phyloP scores from a whole-genome alignment of 2,888 invertebrate species.

The Hyposoter didymator region DNA sequence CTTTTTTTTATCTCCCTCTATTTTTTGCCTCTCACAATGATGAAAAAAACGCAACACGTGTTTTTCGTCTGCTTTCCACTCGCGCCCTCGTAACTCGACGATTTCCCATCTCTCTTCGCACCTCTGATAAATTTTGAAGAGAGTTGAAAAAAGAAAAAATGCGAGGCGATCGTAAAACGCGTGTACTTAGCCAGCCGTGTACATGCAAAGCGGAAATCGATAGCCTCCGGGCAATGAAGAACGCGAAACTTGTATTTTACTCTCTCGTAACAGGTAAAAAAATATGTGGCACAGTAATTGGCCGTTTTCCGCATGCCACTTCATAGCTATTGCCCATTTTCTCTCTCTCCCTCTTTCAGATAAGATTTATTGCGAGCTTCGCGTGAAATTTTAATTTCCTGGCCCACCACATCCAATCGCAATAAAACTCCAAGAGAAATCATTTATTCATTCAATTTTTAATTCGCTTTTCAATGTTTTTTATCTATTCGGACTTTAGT shows the following conservation, averaged over 20 bases:
- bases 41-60: neutral
- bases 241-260: conserved; percentile 20
- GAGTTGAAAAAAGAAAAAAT: neutral
- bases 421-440: neutral
- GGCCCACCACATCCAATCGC: conserved; percentile 8
- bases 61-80: conserved; percentile 23
- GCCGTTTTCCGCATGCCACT: conserved; percentile 4
- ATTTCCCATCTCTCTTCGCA: conserved; percentile 32
- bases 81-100: neutral
- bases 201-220: conserved; percentile 65
- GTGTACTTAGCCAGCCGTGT: conserved; percentile 56
- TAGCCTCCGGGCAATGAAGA: conserved; percentile 56
- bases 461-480: neutral
- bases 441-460: neutral
- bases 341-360: neutral
- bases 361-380: conserved; percentile 6
- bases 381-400: conserved; percentile 20
- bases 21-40: neutral
- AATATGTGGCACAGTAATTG: conserved; percentile 19
- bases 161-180: conserved; percentile 50
- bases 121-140: conserved; percentile 4
- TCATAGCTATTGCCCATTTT: neutral
- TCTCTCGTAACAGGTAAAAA: conserved; percentile 21
- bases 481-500: neutral
- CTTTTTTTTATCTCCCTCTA: neutral